phyloP scores from a whole-genome alignment of 2,113 vertebrate genomes.

The Cochlearius cochlearius region DNA sequence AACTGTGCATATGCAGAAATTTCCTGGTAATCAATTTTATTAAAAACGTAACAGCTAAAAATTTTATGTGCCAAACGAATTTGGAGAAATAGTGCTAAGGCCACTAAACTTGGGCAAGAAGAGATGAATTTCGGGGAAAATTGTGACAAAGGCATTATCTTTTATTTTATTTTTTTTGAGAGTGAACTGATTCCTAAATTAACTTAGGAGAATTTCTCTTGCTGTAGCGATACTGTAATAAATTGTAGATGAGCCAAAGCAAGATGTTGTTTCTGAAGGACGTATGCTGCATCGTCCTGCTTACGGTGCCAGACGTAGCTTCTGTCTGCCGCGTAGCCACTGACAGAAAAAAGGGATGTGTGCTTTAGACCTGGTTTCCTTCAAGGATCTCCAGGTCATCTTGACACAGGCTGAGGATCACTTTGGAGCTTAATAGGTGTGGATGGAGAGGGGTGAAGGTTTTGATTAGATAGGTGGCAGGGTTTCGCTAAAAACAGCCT shows the following conservation, averaged over 20 bases:
- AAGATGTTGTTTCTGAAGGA: not conserved
- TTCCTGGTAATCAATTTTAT: slow-evolving; percentile 62
- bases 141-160: not conserved
- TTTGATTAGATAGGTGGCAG: not conserved
- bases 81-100: slow-evolving; percentile 20
- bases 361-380: not conserved
- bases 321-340: not conserved
- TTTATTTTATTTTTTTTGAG: not conserved
- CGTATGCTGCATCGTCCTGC: not conserved
- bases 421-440: not conserved
- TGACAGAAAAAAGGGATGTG: not conserved
- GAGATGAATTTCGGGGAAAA: not conserved
- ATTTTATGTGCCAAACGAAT: not conserved
- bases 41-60: slow-evolving; percentile 15
- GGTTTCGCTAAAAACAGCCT: not conserved
- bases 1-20: slow-evolving; percentile 43
- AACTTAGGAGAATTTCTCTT: not conserved
- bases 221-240: not conserved
- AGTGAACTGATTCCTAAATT: not conserved
- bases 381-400: not conserved
- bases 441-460: not conserved
- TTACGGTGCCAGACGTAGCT: not conserved
- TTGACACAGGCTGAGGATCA: not conserved
- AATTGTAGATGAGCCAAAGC: not conserved
- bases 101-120: not conserved